Evolutionary conservation across 2,888 invertebrate species (phyloP).

Genomic region (Rhyacophila evoluta): DNA sequence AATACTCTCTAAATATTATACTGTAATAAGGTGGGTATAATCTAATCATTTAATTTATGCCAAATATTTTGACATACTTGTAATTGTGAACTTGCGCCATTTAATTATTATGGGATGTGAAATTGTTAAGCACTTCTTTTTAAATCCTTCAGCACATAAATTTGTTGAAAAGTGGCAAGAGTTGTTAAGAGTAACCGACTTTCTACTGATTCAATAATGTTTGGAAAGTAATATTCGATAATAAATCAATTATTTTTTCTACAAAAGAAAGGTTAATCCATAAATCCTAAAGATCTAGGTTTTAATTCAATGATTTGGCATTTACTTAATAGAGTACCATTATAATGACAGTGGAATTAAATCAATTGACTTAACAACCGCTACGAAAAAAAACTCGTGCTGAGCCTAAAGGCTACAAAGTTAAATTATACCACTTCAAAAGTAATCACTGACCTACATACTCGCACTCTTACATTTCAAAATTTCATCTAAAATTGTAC

Average conservation of each 20-base stretch:
- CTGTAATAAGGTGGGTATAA: too few species aligned
- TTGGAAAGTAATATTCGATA: not conserved
- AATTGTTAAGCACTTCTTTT: too few species aligned
- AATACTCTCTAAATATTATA: too few species aligned
- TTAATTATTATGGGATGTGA: too few species aligned
- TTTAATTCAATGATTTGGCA: not conserved
- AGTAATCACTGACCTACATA: not conserved
- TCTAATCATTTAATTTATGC: too few species aligned
- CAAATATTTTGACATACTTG: too few species aligned
- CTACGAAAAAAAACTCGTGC: not conserved
- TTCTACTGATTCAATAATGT: too few species aligned
- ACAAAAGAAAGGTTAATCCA: not conserved
- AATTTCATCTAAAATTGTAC: not conserved
- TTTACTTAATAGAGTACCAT: not conserved
- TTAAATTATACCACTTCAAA: not conserved
- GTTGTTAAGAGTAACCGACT: too few species aligned
- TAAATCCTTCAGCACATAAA: too few species aligned
- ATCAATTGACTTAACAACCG: not conserved
- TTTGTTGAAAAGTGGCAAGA: too few species aligned
- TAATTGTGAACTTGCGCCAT: too few species aligned
- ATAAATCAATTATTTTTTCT: not conserved
- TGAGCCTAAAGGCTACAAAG: not conserved
- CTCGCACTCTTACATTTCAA: not conserved
- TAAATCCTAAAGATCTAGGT: not conserved
- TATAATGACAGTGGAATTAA: not conserved